Evolutionary conservation across 2,797 vertebrate species (phyloP).

Genomic region (Silurus lanzhouensis): DNA sequence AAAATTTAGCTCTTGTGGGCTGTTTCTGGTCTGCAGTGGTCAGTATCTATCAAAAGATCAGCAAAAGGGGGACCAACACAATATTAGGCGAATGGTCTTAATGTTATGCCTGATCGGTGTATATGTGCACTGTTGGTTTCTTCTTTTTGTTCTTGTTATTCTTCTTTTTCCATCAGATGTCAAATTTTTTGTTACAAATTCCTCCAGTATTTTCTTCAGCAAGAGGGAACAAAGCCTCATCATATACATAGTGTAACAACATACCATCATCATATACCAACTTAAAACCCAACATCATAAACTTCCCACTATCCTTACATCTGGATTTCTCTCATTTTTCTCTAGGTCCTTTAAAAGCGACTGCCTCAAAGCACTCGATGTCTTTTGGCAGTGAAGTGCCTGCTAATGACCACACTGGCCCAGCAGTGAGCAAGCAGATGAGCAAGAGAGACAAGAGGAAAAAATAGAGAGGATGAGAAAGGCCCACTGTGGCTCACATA

Average conservation of each 20-base stretch:
- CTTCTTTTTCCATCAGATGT: no score
- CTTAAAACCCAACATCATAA: background rate
- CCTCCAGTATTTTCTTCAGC: no score
- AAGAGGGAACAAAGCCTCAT: background rate
- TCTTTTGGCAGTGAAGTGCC: conserved; percentile 50
- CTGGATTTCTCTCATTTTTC: conserved; percentile 23
- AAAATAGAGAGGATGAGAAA: conserved; percentile 30
- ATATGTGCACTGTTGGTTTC: no score
- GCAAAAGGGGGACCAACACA: no score
- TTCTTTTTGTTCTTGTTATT: no score
- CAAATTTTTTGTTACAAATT: no score
- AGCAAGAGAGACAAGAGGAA: conserved; percentile 44
- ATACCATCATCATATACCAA: background rate
- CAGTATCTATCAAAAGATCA: no score
- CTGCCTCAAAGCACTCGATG: conserved; percentile 35
- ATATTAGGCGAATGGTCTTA: no score
- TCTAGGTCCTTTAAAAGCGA: conserved; percentile 21
- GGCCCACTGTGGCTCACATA: conserved; percentile 50
- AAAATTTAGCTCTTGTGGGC: no score
- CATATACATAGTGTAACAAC: background rate
- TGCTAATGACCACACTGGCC: conserved; percentile 56
- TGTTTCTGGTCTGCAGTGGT: no score
- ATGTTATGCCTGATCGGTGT: no score
- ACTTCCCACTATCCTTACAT: conserved; percentile 16
- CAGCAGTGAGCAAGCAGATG: conserved; percentile 52